Evolutionary conservation across 2,888 invertebrate species (phyloP).

Genomic region (Pseudanteris insignis): DNA sequence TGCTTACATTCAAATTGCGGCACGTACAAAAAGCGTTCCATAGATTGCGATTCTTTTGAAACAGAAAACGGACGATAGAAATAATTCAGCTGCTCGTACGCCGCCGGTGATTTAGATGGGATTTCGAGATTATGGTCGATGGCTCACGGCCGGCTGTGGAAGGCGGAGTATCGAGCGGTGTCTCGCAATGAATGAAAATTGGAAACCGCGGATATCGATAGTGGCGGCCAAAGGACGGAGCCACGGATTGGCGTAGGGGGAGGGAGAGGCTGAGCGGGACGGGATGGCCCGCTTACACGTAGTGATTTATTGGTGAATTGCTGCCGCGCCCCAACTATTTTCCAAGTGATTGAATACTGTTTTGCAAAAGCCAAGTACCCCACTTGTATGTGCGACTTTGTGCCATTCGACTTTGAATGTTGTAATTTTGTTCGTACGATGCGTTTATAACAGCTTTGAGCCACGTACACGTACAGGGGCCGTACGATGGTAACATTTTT

Average conservation of each 20-base stretch:
- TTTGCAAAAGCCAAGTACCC: slow-evolving; percentile 35
- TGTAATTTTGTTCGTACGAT: slow-evolving; percentile 25
- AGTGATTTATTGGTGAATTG: slow-evolving; percentile 55
- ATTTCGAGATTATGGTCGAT: slow-evolving; percentile 56
- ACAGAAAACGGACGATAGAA: slow-evolving; percentile 46
- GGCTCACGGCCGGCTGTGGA: slow-evolving; percentile 49
- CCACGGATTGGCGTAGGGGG: too few species aligned
- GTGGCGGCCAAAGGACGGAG: slow-evolving; percentile 37
- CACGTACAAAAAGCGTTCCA: slow-evolving; percentile 25
- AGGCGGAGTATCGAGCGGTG: slow-evolving; percentile 53
- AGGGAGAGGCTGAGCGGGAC: neutral
- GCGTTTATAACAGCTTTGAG: slow-evolving; percentile 9
- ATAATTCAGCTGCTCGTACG: slow-evolving; percentile 55
- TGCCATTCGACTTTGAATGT: slow-evolving; percentile 20
- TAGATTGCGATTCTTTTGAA: slow-evolving; percentile 41
- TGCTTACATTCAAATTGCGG: slow-evolving; percentile 31
- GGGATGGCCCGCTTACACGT: slow-evolving; percentile 27
- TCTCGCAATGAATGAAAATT: slow-evolving; percentile 55
- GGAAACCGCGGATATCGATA: slow-evolving; percentile 53
- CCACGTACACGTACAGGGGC: too few species aligned
- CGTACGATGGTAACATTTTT: too few species aligned
- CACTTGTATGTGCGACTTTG: slow-evolving; percentile 24
- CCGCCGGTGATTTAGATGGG: slow-evolving; percentile 45
- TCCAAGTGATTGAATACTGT: slow-evolving; percentile 52
- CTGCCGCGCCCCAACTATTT: slow-evolving; percentile 49